Evolutionary conservation across 2,797 vertebrate species (phyloP).

Genomic region (Parauchenoglanis punctatus): DNA sequence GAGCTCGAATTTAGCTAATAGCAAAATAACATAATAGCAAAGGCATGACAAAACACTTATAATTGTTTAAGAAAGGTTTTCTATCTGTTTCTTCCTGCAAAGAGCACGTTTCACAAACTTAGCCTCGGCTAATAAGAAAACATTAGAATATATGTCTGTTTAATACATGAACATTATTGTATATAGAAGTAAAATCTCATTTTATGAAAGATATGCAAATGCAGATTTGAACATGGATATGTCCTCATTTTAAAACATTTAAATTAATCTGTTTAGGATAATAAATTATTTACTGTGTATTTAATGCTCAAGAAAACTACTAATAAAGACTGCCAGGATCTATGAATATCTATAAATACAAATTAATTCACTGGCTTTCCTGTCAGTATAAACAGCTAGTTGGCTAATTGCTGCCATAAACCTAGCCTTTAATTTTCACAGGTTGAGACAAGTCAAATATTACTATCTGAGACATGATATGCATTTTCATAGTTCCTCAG

Average conservation of each 20-base stretch:
- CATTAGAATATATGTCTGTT: background rate
- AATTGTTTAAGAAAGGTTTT: background rate
- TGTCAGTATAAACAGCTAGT: background rate
- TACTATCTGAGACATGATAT: background rate
- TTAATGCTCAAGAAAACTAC: background rate
- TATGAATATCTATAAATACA: background rate
- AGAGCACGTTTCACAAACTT: background rate
- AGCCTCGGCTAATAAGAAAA: background rate
- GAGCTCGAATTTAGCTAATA: background rate
- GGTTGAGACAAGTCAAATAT: background rate
- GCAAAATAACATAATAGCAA: background rate
- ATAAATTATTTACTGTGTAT: background rate
- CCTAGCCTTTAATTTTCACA: background rate
- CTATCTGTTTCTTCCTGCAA: background rate
- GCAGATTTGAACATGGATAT: background rate
- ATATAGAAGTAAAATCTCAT: conserved; percentile 3
- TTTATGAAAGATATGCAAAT: background rate
- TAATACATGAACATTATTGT: background rate
- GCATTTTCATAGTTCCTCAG: background rate
- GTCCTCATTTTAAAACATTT: background rate
- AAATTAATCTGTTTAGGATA: background rate
- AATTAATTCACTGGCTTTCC: background rate
- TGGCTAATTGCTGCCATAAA: background rate
- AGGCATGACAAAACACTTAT: background rate
- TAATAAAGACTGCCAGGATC: background rate